These are phyloP conservation scores for Trogon melanurus DNA, from an alignment of 2,113 vertebrate species.

Conservation along the genomic window DNA sequence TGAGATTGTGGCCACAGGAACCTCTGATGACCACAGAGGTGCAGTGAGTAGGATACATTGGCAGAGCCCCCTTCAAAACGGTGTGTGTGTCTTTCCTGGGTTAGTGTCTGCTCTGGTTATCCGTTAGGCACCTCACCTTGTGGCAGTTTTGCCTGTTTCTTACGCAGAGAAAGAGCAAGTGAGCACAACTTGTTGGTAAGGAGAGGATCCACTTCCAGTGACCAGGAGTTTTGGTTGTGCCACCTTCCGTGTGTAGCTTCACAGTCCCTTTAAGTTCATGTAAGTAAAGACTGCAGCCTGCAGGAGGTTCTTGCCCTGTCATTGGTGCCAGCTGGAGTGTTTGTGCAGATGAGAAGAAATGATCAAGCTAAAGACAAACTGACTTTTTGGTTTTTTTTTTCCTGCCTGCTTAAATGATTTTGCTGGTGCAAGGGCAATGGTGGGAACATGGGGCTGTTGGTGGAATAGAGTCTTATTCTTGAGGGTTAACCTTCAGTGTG, in stretches of 20 bases:
- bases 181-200: fast-evolving
- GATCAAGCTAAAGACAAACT: not conserved
- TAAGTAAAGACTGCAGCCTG: not conserved
- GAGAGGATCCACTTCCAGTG: not conserved
- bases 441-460: not conserved
- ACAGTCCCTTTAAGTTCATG: not conserved
- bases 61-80: not conserved
- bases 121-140: not conserved
- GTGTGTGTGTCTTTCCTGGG: not conserved
- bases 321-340: not conserved
- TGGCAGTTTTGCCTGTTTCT: not conserved
- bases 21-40: not conserved
- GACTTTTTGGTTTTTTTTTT: not conserved
- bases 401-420: not conserved
- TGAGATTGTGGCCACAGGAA: fast-evolving
- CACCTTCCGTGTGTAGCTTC: fast-evolving
- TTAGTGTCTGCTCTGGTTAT: not conserved
- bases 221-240: not conserved
- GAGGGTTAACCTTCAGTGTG: not conserved
- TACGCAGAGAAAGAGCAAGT: not conserved
- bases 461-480: not conserved
- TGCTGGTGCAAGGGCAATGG: not conserved
- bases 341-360: not conserved
- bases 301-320: not conserved
- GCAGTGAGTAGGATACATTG: not conserved